Evolutionary conservation across 1,140 invertebrate genomes (phyloP), one percentile per base, ranked within the genome.

Genomic region (Tetramorium parvispinum): DNA sequence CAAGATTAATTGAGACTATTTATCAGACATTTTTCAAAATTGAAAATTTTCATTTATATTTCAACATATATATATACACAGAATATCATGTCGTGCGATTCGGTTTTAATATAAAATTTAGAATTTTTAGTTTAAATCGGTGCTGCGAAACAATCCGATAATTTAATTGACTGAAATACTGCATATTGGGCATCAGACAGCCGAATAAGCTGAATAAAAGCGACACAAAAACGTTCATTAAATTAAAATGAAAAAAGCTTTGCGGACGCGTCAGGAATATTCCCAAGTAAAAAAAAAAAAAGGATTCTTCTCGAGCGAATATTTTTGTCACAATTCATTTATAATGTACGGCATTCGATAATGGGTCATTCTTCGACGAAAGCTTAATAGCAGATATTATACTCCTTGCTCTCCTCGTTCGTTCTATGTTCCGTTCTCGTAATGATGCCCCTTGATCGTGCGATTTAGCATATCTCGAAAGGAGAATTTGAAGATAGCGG

Each of bases 221-320:
- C 43, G 79, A 82, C 53, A 18, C 18, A 13, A 37, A 46, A 70
- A 21, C 10, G 37, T 57, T 46, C 0, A 10, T 73, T 59, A 82
- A 73, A 59, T 57, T 21, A 59, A 59, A 40, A 55, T 13, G 37
- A 55, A 73, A 73, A 71, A 83, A 83, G 37, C 49, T 81, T 79
- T 43, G 18, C 24, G 4, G 2, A 70, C 24, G 37, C 43, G 13
- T 3, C 18, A 73, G 68, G 46, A 82, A 43, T 71, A 57, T 82
- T 46, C 10, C 8, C 18, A 27, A 49, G 27, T 18, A 5, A 43
- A 83, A 49, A 32, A 43, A 83, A 49, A 32, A 73, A 65, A 83
- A 75, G 21, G 13, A 77, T 46, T 59, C 7, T 37, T 49, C 4
- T 71, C 3, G 24, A 21, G 21, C 27, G 10, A 37, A n/a, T 75